These are phyloP conservation scores for Lytechinus variegatus DNA, from an alignment of 35 echinoderm and acorn worm species.

Conservation along the genomic window DNA sequence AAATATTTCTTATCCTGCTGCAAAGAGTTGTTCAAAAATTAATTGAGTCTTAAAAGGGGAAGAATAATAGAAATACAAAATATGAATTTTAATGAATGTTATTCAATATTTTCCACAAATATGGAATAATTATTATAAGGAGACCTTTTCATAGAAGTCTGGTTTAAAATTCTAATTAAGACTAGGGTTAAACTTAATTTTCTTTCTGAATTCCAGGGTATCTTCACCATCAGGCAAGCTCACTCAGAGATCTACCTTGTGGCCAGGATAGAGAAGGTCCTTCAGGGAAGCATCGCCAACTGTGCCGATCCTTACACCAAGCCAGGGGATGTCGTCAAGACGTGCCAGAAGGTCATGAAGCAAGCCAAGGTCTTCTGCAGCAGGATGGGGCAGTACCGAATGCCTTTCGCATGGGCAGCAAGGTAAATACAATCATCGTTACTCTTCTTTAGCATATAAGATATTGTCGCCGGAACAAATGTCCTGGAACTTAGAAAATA, in stretches of 20 bases:
- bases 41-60: too few relatives aligned
- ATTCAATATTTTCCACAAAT: too few relatives aligned
- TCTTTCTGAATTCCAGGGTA: constrained; percentile 66
- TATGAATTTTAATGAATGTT: too few relatives aligned
- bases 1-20: too few relatives aligned
- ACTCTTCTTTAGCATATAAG: too few relatives aligned
- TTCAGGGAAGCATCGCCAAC: constrained; percentile 82
- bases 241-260: constrained; percentile 96
- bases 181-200: not conserved
- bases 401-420: constrained; percentile 98
- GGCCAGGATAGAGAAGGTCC: constrained; percentile 92
- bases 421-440: constrained; percentile 62
- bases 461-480: too few relatives aligned
- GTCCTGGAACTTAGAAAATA: too few relatives aligned
- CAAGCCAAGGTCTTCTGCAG: constrained; percentile 89
- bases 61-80: too few relatives aligned
- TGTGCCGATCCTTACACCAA: constrained; percentile 96
- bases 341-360: constrained; percentile 85
- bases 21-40: too few relatives aligned
- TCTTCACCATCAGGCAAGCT: constrained; percentile 85
- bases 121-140: too few relatives aligned
- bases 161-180: not conserved
- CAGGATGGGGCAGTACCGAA: constrained; percentile 87
- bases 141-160: too few relatives aligned
- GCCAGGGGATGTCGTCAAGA: constrained; percentile 86